These are phyloP conservation scores for Myiotriccus ornatus DNA, from an alignment of 2,797 vertebrate species.

Conservation along the genomic window DNA sequence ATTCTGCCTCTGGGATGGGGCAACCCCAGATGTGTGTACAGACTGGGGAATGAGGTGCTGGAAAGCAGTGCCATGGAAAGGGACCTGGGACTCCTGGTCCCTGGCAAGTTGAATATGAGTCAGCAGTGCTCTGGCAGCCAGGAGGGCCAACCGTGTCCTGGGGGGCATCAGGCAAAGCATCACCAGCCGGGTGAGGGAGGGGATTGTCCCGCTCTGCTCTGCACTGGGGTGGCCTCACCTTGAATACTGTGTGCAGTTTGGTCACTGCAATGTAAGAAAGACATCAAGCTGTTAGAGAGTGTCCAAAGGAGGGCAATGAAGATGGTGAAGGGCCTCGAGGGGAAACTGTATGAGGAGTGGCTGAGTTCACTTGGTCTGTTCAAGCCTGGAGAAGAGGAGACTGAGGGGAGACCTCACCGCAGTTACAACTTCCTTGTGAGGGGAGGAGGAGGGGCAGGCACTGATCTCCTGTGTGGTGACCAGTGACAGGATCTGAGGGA, in stretches of 20 bases:
- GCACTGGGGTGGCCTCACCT: neutral
- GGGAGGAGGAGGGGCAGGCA: neutral
- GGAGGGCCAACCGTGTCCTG: neutral
- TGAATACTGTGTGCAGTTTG: neutral
- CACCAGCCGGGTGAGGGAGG: accelerated
- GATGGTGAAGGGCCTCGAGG: neutral
- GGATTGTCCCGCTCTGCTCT: neutral
- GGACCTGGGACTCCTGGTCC: neutral
- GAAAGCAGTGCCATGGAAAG: neutral
- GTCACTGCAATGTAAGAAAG: neutral
- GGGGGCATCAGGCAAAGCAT: neutral
- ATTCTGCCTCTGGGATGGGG: neutral
- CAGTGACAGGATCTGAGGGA: neutral
- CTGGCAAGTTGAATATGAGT: neutral
- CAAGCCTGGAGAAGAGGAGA: neutral
- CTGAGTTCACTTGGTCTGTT: neutral
- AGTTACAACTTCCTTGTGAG: neutral
- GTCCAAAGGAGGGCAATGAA: neutral
- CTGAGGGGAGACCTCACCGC: neutral
- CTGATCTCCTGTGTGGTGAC: neutral
- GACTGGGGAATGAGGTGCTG: neutral
- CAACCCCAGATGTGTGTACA: neutral
- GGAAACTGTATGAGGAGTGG: neutral
- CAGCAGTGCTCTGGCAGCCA: neutral
- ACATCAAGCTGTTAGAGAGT: neutral